These are phyloP conservation scores for Oxygymnocypris stewartii DNA, from an alignment of 2,113 vertebrate species.

Conservation along the genomic window DNA sequence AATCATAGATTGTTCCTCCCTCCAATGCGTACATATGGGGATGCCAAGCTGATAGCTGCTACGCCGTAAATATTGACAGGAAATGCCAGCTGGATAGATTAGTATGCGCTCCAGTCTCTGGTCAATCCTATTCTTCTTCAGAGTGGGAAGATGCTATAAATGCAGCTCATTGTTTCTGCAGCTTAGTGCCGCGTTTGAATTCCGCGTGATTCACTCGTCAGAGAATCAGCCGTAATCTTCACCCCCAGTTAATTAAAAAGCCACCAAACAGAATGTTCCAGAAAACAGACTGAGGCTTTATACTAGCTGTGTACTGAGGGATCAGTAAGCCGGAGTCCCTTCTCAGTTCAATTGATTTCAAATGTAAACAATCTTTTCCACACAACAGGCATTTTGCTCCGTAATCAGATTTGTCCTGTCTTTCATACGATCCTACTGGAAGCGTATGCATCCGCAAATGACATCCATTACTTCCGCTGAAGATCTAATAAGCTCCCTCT, in stretches of 20 bases:
- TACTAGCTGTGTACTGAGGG: conserved; percentile 44
- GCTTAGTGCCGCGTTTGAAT: conserved; percentile 70
- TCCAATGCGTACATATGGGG: conserved; percentile 42
- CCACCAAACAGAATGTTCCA: conserved; percentile 65
- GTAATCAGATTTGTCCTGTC: conserved; percentile 68
- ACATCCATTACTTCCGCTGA: conserved; percentile 71
- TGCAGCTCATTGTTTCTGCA: conserved; percentile 65
- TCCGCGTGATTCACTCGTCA: conserved; percentile 67
- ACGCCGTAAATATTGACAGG: conserved; percentile 62
- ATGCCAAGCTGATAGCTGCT: conserved; percentile 60
- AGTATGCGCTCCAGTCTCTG: conserved; percentile 63
- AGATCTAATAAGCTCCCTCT: conserved; percentile 70
- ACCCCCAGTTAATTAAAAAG: conserved; percentile 77
- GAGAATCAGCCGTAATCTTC: conserved; percentile 75
- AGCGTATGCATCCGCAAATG: conserved; percentile 69
- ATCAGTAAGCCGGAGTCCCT: conserved; percentile 54
- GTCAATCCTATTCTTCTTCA: conserved; percentile 66
- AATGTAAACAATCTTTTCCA: conserved; percentile 69
- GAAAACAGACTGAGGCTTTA: conserved; percentile 67
- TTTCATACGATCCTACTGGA: conserved; percentile 62
- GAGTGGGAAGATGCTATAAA: conserved; percentile 63
- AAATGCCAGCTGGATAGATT: conserved; percentile 70
- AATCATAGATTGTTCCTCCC: conserved; percentile 57
- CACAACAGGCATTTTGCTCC: conserved; percentile 73
- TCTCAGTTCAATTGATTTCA: conserved; percentile 74